phyloP scores from a whole-genome alignment of 2,888 invertebrate species.

The Allygus modestus region DNA sequence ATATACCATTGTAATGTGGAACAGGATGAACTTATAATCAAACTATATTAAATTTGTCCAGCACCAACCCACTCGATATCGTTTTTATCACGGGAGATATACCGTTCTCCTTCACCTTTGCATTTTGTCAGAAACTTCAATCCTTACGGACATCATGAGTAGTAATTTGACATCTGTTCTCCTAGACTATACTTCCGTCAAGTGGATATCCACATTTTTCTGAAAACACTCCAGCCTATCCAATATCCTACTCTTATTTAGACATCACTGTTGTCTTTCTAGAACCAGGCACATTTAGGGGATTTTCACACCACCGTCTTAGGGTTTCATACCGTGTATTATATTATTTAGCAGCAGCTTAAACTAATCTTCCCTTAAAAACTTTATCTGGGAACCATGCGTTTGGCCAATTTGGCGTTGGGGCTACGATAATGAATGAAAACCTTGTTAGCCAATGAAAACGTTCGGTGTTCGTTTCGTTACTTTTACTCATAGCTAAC shows the following conservation, averaged over 20 bases:
- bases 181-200: conserved; percentile 4
- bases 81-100: conserved; percentile 36
- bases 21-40: too few relatives aligned
- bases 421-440: too few relatives aligned
- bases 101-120: conserved; percentile 47
- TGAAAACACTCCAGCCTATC: not conserved
- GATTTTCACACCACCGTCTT: conserved; percentile 67
- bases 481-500: too few relatives aligned
- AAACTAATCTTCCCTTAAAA: not conserved
- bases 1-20: conserved; percentile 53
- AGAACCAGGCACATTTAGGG: conserved; percentile 63
- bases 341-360: not conserved
- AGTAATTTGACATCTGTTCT: conserved; percentile 56
- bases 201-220: not conserved
- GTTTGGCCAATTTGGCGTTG: too few relatives aligned
- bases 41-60: conserved; percentile 41
- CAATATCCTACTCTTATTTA: not conserved
- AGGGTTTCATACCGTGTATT: conserved; percentile 10
- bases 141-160: conserved; percentile 9
- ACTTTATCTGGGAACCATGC: too few relatives aligned
- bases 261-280: not conserved
- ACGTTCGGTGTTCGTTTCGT: too few relatives aligned
- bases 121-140: conserved; percentile 49
- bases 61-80: conserved; percentile 52
- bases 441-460: too few relatives aligned